These are phyloP conservation scores for Lochmaea crataegi DNA, from an alignment of 2,888 invertebrate species.

Conservation along the genomic window DNA sequence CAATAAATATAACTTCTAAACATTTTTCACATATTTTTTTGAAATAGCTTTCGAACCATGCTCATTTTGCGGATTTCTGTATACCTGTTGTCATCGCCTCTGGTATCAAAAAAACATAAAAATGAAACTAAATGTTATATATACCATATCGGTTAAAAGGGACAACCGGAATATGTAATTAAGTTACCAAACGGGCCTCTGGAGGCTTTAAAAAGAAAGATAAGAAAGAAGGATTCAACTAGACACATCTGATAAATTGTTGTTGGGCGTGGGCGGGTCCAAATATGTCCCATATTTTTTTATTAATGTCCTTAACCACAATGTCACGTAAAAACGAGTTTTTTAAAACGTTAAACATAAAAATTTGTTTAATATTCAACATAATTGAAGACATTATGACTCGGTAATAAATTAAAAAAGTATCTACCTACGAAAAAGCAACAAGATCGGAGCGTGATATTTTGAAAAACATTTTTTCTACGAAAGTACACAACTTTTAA, in stretches of 20 bases:
- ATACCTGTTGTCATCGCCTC: conserved; percentile 6
- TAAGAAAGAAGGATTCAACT: conserved; percentile 21
- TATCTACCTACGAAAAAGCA: no score
- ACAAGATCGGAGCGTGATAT: no score
- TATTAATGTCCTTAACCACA: background rate
- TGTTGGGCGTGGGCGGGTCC: conserved; percentile 5
- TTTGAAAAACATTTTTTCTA: no score
- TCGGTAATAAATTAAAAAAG: no score
- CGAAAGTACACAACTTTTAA: no score
- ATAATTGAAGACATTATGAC: background rate
- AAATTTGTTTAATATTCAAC: background rate
- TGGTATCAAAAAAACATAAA: conserved; percentile 4
- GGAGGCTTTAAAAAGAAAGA: conserved; percentile 30
- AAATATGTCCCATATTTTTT: conserved; percentile 10
- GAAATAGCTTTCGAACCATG: background rate
- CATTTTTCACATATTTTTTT: no score
- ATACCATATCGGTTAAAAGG: conserved; percentile 16
- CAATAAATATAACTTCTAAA: no score
- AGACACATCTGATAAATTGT: conserved; percentile 21
- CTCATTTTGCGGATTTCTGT: background rate
- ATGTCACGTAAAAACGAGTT: conserved; percentile 1
- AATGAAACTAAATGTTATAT: no score
- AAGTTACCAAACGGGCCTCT: conserved; percentile 38
- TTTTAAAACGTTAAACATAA: background rate
- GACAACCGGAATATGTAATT: conserved; percentile 34